Evolutionary conservation across 2,113 vertebrate genomes (phyloP).

Genomic region (Engystomops pustulosus): DNA sequence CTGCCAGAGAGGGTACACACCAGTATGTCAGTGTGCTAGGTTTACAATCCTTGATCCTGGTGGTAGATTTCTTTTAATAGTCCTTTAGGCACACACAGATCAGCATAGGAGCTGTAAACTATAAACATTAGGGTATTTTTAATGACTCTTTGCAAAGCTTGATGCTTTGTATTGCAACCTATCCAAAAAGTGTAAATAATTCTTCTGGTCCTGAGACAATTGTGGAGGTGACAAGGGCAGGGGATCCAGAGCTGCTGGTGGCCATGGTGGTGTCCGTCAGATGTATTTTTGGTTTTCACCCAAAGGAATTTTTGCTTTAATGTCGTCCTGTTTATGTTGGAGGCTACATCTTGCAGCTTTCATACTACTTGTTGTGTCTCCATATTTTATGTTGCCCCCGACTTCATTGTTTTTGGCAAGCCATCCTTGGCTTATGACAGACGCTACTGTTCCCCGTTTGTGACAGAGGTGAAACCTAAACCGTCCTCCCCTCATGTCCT

Average conservation of each 20-base stretch:
- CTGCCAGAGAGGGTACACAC: too few relatives aligned
- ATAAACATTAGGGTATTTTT: neutral
- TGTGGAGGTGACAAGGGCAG: neutral
- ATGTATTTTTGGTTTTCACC: slow-evolving; percentile 20
- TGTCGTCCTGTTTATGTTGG: slow-evolving; percentile 55
- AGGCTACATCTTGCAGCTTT: neutral
- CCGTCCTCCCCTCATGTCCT: slow-evolving; percentile 32
- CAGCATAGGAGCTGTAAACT: neutral
- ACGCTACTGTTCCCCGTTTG: slow-evolving; percentile 55
- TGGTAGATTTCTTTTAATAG: too few relatives aligned
- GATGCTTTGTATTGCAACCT: too few relatives aligned
- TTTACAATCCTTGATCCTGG: too few relatives aligned
- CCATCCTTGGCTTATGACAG: slow-evolving; percentile 60
- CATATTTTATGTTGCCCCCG: slow-evolving; percentile 13
- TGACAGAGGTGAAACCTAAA: slow-evolving; percentile 60
- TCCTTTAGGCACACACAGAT: neutral
- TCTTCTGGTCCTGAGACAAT: neutral
- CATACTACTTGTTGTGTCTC: slow-evolving; percentile 51
- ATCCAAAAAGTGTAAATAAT: neutral
- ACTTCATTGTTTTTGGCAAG: slow-evolving; percentile 66
- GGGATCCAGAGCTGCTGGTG: neutral
- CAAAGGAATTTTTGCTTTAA: slow-evolving; percentile 48
- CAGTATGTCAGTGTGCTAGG: too few relatives aligned
- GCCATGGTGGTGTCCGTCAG: neutral
- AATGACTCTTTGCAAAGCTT: too few relatives aligned